Evolutionary conservation across 2,888 invertebrate species (phyloP), one percentile per base, ranked within the genome.

Genomic region (Caenorhabditis becei): DNA sequence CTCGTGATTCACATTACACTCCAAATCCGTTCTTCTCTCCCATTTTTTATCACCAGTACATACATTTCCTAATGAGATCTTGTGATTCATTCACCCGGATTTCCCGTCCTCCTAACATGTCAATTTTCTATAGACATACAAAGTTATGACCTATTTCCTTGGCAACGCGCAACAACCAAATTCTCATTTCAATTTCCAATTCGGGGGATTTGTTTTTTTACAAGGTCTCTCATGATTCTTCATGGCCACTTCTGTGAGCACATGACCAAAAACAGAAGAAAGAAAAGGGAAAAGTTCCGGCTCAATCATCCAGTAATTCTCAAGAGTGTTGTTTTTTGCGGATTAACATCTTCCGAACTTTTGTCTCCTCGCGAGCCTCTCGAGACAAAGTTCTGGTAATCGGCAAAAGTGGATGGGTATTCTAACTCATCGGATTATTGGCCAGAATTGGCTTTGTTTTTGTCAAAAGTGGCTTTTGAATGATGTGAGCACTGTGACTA

Each of bases 271-370:
- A n/a, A n/a, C n/a, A n/a, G n/a, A n/a, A n/a, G n/a, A n/a, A n/a
- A n/a, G n/a, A n/a, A n/a, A n/a, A n/a, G n/a, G 5, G 8, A 49
- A 49, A 20, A 49, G 49, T 49, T 49, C 49, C 49, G 49, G 18
- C 20, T 49, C 44, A 10, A 14, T 44, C 20, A 49, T 18, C 59
- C 54, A 53, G 53, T 54, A 54, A 72, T 72, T 72, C 72, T 58
- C 56, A 49, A 72, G 72, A 56, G 63, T 35, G 47, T 63, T 56
- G 23, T 53, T 24, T 41, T 71, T 32, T 61, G 41, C 16, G 41
- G 41, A 41, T 41, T 41, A 41, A 41, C 41, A 41, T 41, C 41
- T 41, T 41, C 14, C 2, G 41, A 41, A 41, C 41, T 41, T 41
- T 41, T 41, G 10, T 14, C 41, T 16, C 8, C 41, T 70, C n/a